Base-by-base conservation (phyloP, 2,113 vertebrate species). In the Erpornis zantholeuca region DNA sequence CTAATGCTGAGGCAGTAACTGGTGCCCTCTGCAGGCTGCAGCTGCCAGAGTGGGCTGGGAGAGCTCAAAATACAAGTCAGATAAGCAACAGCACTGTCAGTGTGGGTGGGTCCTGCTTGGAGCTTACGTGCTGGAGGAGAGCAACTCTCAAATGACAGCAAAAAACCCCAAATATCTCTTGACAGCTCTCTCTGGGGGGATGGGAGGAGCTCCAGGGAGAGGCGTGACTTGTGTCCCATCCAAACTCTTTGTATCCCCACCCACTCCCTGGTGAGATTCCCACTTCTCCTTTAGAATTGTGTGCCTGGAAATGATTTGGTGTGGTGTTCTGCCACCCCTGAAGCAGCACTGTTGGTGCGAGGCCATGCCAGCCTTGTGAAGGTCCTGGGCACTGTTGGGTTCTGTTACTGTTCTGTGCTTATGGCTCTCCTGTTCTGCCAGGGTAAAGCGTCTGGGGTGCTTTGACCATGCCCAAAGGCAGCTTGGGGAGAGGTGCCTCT, bases 401-500 rank as follows among this genome's bases (percentile, higher is more conserved):
- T 80, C 50, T 47, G 35, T n/a, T 60, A 1, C 56, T 90, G 84
- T 24, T 40, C 56, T 71, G 47, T 50, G 56, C 72, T 96, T 40
- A 86, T 9, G 28, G 31, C 56, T 91, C 12, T 84, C 45, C 57
- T 36, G 1, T 89, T 84, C 72, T 44, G 64, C 60, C 92, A 99
- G 99, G 97, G 99, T 99, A 88, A 99, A 99, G 95, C 98, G 99
- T 57, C 97, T 99, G 33, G 99, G 99, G 35, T 99, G 99, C 96
- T 99, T 99, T 86, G 99, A 99, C 97, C 99, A 99, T 98, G 99
- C 99, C 70, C 99, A 99, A 97, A 98, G 99, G 96, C 99, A 99
- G 97, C 98, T 99, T 47, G 99, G 99, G 42, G 99, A 99, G 82
- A 98, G 99, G 60, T 99, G 99, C 44, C 98, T 99, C 25, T 99